Evolutionary conservation across 2,113 vertebrate species (phyloP), one percentile per base, ranked within the genome.

Genomic region (Daboia siamensis): DNA sequence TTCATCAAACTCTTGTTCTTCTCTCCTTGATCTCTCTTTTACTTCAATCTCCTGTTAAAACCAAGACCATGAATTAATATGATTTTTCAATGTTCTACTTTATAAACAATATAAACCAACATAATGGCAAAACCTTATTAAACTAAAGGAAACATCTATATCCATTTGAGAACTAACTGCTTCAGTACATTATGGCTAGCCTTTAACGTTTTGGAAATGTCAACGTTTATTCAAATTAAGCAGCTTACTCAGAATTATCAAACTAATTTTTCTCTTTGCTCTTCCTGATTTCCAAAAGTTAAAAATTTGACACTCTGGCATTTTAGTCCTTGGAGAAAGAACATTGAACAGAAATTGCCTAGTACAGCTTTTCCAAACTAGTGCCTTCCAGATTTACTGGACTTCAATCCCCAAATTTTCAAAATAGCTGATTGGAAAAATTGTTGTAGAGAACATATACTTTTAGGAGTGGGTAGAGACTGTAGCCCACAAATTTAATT

Each of bases 1-100:
- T 93, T 97, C 98, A 95, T 98, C 98, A 98, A 98, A 98, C 84
- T 98, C 98, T 59, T 98, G 97, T 94, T 99, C 99, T 59, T 99
- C 98, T 90, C 97, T 98, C 46, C 97, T 97, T 86, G 98, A 98
- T 92, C 93, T 98, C 87, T 98, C 98, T 95, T 97, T 97, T 56
- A 95, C 97, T 93, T 99, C 98, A 93, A 98, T 96, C 97, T 98
- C 98, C 99, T 99, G 95, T 88, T 96, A 92, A 93, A 94, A 93
- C 85, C 94, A 59, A 93, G 33, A 93, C 93, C 52, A 88, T 17
- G 57, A 90, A 95, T 87, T 93, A 13, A 87, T 13, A 94, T 87
- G 55, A 90, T 46, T 61, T 61, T 33, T 86, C 86, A 29, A 89
- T 12, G 15, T 61, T 86, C 26, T 5, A 10, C 3, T 84, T 92